Evolutionary conservation across 2,888 invertebrate species (phyloP).

Genomic region (Timandra comae): DNA sequence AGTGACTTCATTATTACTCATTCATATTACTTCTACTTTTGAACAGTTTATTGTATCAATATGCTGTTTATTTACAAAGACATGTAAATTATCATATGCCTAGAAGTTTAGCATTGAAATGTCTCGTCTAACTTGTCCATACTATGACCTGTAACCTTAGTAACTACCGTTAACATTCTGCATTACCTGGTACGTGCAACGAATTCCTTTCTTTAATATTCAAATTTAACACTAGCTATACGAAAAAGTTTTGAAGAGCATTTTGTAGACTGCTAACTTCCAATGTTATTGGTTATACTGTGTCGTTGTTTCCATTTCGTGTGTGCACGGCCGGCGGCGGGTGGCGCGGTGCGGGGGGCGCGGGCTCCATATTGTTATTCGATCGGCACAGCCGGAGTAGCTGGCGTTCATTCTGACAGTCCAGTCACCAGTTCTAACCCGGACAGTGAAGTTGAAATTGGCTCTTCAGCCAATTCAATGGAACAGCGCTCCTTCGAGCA

Average conservation of each 20-base stretch:
- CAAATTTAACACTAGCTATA: too few species aligned
- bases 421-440: constrained; percentile 29
- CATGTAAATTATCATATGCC: too few species aligned
- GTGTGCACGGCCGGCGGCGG: constrained; percentile 4
- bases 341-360: constrained; percentile 12
- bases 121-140: too few species aligned
- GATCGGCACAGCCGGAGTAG: constrained; percentile 22
- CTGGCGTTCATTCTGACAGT: constrained; percentile 23
- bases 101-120: too few species aligned
- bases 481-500: constrained; percentile 64
- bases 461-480: constrained; percentile 72
- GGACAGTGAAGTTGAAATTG: constrained; percentile 61
- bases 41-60: constrained; percentile 1
- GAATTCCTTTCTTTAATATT: too few species aligned
- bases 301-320: constrained; percentile 33
- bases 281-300: constrained; percentile 33
- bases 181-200: neutral
- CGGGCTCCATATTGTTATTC: constrained; percentile 35
- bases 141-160: neutral
- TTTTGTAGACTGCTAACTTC: too few species aligned
- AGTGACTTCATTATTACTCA: too few species aligned
- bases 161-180: neutral
- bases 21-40: too few species aligned
- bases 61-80: too few species aligned
- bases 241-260: too few species aligned